phyloP scores from a whole-genome alignment of 2,113 vertebrate species.

The Toxostoma redivivum region DNA sequence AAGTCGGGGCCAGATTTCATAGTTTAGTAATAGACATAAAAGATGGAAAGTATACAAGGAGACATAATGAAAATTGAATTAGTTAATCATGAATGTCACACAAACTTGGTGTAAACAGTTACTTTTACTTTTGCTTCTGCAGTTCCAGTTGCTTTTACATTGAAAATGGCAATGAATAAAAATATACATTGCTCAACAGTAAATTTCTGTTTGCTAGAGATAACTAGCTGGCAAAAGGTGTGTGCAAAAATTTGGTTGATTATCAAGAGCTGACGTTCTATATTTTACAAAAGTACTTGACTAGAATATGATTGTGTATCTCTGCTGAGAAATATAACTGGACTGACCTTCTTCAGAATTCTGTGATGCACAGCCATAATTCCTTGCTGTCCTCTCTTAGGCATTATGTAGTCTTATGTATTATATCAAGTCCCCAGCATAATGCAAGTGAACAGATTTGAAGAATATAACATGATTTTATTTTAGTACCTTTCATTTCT shows the following conservation, averaged over 20 bases:
- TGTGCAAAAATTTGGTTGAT: background rate
- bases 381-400: background rate
- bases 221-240: background rate
- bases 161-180: background rate
- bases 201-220: background rate
- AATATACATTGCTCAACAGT: background rate
- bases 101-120: background rate
- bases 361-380: background rate
- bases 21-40: background rate
- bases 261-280: background rate
- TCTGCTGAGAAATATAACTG: background rate
- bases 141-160: background rate
- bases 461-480: background rate
- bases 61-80: background rate
- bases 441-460: background rate
- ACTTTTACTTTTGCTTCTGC: background rate
- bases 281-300: background rate
- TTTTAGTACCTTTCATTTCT: conserved; percentile 10
- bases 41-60: background rate
- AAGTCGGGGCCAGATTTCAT: background rate
- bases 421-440: background rate
- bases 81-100: background rate
- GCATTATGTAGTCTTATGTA: background rate
- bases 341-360: background rate
- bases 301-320: background rate